Base-by-base conservation (phyloP, 2,113 vertebrate genomes). In the Lophius piscatorius region DNA sequence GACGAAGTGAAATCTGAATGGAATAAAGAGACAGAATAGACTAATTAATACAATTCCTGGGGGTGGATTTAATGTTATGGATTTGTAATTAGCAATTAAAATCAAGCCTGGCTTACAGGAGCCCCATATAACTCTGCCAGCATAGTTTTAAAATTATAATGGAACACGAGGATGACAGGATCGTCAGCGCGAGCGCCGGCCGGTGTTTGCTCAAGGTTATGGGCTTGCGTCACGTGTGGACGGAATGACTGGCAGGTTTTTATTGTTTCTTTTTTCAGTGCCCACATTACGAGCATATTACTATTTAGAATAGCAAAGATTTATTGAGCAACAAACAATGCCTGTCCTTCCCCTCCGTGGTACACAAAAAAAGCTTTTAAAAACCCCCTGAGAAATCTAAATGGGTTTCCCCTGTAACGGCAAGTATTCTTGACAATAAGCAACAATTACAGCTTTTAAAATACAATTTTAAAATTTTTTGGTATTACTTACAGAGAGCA, bases 61-160 rank as follows among this genome's bases (percentile, higher is more conserved):
- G 54, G 35, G 78, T 72, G 44, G 46, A 62, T 79, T 83, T 70
- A 56, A 87, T 82, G 83, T 85, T 74, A 82, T 78, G 70, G 47
- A 57, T 68, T 44, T 76, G 47, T 49, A 88, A 89, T 84, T 70
- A 74, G 73, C 63, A 76, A 84, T 66, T 67, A 84, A 80, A 74
- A 40, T 57, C 9, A 61, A 63, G 64, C 23, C 31, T 41, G 49
- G 65, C 41, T 69, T 62, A 54, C 11, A 81, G 13, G 34, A 69
- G 42, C 6, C 12, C 23, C 6, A n/a, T 55, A 40, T 46, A 52
- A 57, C 36, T 40, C 28, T 21, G 44, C 51, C 31, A 61, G 42
- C 35, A 61, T 12, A 48, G 20, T 52, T 52, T 59, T 9, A 52
- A 33, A 44, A 59, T 48, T 7, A 54, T 49, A 4, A 54, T 22